phyloP scores from a whole-genome alignment of 2,888 invertebrate genomes.

The Agriopis marginaria region DNA sequence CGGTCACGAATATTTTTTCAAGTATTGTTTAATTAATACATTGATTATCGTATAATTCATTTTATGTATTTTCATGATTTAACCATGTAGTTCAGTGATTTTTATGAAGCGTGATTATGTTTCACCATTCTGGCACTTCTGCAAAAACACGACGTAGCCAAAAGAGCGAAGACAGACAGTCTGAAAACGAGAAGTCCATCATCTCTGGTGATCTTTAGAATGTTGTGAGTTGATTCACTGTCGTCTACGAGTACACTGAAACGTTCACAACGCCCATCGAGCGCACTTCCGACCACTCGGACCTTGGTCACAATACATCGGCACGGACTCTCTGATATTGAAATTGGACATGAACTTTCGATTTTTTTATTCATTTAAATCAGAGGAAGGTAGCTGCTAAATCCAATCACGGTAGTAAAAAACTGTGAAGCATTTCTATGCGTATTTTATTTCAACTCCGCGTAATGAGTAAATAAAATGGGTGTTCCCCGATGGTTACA shows the following conservation, averaged over 20 bases:
- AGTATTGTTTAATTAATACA: too few species aligned
- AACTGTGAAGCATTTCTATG: not conserved
- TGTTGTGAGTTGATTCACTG: conserved; percentile 15
- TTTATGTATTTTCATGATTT: too few species aligned
- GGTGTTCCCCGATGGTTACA: too few species aligned
- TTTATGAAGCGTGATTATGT: too few species aligned
- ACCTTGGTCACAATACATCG: conserved; percentile 73
- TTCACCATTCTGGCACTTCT: too few species aligned
- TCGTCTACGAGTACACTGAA: conserved; percentile 33
- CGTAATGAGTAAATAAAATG: not conserved
- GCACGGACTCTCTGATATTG: conserved; percentile 77
- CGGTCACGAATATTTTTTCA: too few species aligned
- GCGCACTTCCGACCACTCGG: conserved; percentile 78
- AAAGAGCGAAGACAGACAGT: too few species aligned
- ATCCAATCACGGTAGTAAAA: conserved; percentile 29
- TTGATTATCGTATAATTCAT: too few species aligned
- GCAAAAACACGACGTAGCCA: too few species aligned
- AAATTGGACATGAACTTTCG: conserved; percentile 74
- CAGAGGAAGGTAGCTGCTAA: conserved; percentile 43
- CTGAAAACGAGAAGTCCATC: not conserved
- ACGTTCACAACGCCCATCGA: conserved; percentile 65
- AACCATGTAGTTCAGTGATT: too few species aligned
- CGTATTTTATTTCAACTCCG: not conserved
- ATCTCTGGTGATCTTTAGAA: too few species aligned
- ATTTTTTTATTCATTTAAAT: conserved; percentile 58